A percentile compares a stretch with the other conserved stretches of the same genome.
Conservation (phyloP, 2,888 invertebrate genomes). For the Hirtodrosophila trivittata region DNA sequence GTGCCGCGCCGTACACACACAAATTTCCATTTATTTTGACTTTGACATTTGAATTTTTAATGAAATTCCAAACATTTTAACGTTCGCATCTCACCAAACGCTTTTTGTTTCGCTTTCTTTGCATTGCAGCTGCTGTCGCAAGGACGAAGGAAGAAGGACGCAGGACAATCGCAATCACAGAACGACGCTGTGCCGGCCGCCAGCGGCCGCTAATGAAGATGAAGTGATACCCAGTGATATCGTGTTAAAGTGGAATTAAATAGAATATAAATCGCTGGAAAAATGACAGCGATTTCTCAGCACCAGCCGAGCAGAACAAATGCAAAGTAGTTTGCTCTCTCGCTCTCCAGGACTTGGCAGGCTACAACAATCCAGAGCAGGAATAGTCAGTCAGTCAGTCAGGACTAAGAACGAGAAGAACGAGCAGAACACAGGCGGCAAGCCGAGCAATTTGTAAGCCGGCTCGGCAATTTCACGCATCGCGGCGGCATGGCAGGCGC, state of each 20-base stretch:
- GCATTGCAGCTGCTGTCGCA: slow-evolving; percentile 51
- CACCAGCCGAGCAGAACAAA: slow-evolving; percentile 70
- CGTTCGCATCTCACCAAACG: slow-evolving; percentile 55
- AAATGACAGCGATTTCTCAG: slow-evolving; percentile 77
- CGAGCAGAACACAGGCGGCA: slow-evolving; percentile 1
- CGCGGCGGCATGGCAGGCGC: slow-evolving; percentile 68
- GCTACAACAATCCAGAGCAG: slow-evolving; percentile 1
- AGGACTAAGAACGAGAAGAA: slow-evolving; percentile 11
- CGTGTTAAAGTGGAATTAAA: slow-evolving; percentile 72
- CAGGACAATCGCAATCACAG: slow-evolving; percentile 33
- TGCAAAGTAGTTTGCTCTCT: slow-evolving; percentile 74
- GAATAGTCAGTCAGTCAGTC: background rate
- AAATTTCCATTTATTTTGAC: slow-evolving; percentile 77
- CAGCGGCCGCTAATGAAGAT: slow-evolving; percentile 70
- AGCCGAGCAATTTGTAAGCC: slow-evolving; percentile 50
- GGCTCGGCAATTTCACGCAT: slow-evolving; percentile 67
- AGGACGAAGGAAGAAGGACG: slow-evolving; percentile 8
- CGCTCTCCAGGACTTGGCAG: slow-evolving; percentile 7
- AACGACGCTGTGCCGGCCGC: slow-evolving; percentile 21
- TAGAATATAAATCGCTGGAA: slow-evolving; percentile 77
- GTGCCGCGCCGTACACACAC: slow-evolving; percentile 50
- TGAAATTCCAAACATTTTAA: slow-evolving; percentile 79
- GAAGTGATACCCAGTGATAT: slow-evolving; percentile 68
- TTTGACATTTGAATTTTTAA: slow-evolving; percentile 79
- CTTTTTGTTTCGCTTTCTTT: slow-evolving; percentile 34